phyloP scores from a whole-genome alignment of 2,797 vertebrate genomes.

The Myotis planiceps region DNA sequence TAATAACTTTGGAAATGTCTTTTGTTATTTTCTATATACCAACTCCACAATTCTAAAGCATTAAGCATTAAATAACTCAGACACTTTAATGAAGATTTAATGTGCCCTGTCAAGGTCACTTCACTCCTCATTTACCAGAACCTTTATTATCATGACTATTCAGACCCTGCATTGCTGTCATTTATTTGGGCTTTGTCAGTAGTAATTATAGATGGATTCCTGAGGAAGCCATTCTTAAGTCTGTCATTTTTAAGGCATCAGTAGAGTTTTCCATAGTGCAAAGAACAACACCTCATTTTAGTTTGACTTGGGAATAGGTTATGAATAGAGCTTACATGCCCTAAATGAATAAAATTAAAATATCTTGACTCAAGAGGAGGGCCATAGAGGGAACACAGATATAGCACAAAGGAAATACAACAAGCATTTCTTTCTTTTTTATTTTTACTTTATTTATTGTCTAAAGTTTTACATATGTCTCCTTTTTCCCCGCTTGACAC shows the following conservation, averaged over 20 bases:
- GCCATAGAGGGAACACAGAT: background rate
- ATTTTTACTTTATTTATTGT: no score
- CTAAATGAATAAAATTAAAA: background rate
- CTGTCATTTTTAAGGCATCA: background rate
- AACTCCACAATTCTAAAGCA: background rate
- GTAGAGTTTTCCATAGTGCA: background rate
- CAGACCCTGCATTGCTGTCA: background rate
- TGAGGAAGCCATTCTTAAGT: background rate
- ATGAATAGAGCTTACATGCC: background rate
- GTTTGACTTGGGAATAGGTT: background rate
- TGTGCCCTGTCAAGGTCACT: background rate
- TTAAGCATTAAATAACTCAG: constrained; percentile 7
- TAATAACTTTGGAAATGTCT: background rate
- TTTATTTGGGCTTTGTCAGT: background rate
- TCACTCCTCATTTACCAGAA: background rate
- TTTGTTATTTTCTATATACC: background rate
- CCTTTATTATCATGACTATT: background rate
- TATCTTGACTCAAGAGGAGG: background rate
- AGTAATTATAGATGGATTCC: background rate
- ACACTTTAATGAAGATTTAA: constrained; percentile 31
- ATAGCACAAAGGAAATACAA: background rate
- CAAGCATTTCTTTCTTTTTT: background rate
- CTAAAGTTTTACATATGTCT: no score
- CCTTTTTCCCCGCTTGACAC: no score
- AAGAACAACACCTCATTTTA: background rate